phyloP scores from a whole-genome alignment of 2,797 vertebrate species.

The Threskiornis aethiopicus region DNA sequence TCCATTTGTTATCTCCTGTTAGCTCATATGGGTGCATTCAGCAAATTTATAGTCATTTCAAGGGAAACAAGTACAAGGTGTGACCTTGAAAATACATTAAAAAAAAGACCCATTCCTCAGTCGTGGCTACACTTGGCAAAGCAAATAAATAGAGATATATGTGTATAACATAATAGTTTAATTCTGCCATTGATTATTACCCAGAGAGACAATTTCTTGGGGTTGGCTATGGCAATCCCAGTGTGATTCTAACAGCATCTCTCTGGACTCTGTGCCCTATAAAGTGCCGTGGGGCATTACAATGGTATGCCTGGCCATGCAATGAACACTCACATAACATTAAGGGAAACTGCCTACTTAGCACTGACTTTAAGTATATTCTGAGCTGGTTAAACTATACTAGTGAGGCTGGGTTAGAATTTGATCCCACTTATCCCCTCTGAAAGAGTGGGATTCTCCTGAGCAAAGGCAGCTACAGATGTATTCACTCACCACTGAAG shows the following conservation, averaged over 20 bases:
- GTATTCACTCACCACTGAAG: background rate
- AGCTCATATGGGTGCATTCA: background rate
- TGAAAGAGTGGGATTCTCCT: background rate
- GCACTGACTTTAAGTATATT: background rate
- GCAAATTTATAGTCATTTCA: slow-evolving; percentile 30
- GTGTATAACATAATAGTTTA: background rate
- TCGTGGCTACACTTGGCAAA: background rate
- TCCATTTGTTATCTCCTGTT: slow-evolving; percentile 47
- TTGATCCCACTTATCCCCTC: background rate
- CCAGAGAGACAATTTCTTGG: background rate
- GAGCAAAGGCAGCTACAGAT: background rate
- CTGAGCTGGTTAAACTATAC: background rate
- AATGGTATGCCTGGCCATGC: background rate
- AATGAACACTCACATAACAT: background rate
- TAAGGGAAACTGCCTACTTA: background rate
- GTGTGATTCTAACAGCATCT: background rate
- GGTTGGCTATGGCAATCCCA: background rate
- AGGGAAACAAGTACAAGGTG: background rate
- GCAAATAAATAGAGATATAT: background rate
- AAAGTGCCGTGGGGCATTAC: background rate
- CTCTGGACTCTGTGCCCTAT: background rate
- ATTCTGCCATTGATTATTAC: background rate
- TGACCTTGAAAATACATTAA: slow-evolving; percentile 42
- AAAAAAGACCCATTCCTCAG: background rate
- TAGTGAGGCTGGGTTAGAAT: background rate